Percentiles rank a stretch among this genome's conserved stretches.
Evolutionary conservation across 2,797 vertebrate species (phyloP).

Genomic region (Acanthurus leucopareius): DNA sequence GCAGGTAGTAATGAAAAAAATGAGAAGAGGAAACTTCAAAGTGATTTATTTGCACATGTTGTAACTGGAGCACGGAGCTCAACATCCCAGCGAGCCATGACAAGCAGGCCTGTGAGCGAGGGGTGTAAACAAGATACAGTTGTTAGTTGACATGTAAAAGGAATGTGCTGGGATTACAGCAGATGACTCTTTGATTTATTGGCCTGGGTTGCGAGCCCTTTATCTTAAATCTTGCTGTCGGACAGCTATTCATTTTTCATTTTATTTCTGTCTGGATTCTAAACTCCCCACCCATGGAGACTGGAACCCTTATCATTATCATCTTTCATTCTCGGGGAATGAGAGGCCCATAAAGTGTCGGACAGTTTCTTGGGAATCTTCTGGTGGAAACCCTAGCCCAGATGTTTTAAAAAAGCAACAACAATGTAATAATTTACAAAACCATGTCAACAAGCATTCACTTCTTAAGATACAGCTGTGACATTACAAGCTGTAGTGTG

Average conservation of each 20-base stretch:
- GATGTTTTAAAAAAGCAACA: slow-evolving; percentile 56
- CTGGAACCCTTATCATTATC: slow-evolving; percentile 66
- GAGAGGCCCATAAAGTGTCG: slow-evolving; percentile 65
- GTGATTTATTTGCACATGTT: slow-evolving; percentile 46
- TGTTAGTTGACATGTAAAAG: slow-evolving; percentile 79
- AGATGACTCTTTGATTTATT: slow-evolving; percentile 76
- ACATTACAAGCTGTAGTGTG: not conserved
- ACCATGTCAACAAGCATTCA: slow-evolving; percentile 1
- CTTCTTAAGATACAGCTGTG: slow-evolving; percentile 11
- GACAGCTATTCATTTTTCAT: slow-evolving; percentile 74
- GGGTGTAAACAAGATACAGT: slow-evolving; percentile 75
- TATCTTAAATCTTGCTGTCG: slow-evolving; percentile 75
- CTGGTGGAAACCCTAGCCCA: slow-evolving; percentile 58
- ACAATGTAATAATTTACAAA: slow-evolving; percentile 48
- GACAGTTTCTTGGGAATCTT: slow-evolving; percentile 56
- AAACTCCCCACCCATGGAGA: slow-evolving; percentile 69
- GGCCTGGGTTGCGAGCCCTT: slow-evolving; percentile 56
- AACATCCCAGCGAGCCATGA: slow-evolving; percentile 43
- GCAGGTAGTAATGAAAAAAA: slow-evolving; percentile 11
- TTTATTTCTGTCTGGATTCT: slow-evolving; percentile 78
- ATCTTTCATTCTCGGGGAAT: slow-evolving; percentile 77
- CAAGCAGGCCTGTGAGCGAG: slow-evolving; percentile 59
- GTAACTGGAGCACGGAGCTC: slow-evolving; percentile 40
- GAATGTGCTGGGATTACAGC: slow-evolving; percentile 79
- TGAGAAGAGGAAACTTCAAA: slow-evolving; percentile 36